Evolutionary conservation across 1,140 invertebrate species (phyloP).

Genomic region (Calycopis cecrops): DNA sequence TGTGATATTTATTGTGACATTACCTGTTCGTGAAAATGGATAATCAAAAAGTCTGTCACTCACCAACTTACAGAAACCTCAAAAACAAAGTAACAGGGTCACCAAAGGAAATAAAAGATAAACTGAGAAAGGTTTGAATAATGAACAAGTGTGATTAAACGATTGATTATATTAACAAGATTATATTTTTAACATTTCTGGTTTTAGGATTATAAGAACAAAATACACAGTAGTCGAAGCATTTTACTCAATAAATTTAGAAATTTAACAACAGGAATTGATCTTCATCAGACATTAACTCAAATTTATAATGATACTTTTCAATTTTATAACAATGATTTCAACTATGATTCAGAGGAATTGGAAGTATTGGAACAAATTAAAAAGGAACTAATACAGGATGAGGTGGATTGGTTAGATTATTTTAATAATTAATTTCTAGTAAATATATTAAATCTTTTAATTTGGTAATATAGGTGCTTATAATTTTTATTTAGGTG

Average conservation of each 20-base stretch:
- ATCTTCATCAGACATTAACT: slow-evolving; percentile 43
- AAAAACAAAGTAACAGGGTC: slow-evolving; percentile 42
- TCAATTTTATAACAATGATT: slow-evolving; percentile 20
- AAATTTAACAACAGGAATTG: slow-evolving; percentile 29
- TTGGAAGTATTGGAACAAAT: slow-evolving; percentile 44
- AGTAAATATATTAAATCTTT: neutral
- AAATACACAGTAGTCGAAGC: slow-evolving; percentile 50
- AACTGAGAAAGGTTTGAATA: slow-evolving; percentile 52
- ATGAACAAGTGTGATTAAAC: neutral
- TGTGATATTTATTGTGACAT: too few relatives aligned
- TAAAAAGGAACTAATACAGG: slow-evolving; percentile 54
- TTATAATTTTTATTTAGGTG: slow-evolving; percentile 36
- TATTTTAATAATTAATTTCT: slow-evolving; percentile 2
- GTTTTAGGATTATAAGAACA: slow-evolving; percentile 58
- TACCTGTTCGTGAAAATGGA: slow-evolving; percentile 30
- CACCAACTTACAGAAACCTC: slow-evolving; percentile 53
- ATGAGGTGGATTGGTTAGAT: slow-evolving; percentile 57
- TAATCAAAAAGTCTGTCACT: slow-evolving; percentile 34
- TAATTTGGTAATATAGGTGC: neutral
- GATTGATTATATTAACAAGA: slow-evolving; percentile 4
- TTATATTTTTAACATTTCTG: slow-evolving; percentile 14
- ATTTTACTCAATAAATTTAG: slow-evolving; percentile 50
- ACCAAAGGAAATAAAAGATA: slow-evolving; percentile 58
- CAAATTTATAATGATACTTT: slow-evolving; percentile 51
- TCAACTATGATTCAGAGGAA: slow-evolving; percentile 42